These are phyloP conservation scores for Isotomurus palustris DNA, from an alignment of 2,888 invertebrate genomes.

Conservation along the genomic window DNA sequence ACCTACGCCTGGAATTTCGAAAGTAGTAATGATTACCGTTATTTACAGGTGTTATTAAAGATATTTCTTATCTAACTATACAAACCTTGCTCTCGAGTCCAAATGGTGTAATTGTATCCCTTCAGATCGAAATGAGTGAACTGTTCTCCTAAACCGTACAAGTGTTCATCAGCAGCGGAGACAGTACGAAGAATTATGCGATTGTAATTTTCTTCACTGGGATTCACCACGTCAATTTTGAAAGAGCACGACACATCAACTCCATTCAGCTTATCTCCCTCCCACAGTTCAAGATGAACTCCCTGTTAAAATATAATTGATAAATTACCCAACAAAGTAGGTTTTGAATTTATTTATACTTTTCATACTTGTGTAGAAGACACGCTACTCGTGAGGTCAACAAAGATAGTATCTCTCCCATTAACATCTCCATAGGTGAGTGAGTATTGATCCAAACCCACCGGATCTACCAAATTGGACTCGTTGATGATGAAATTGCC, in stretches of 20 bases:
- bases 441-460: not conserved
- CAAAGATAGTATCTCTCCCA: no score
- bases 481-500: conserved; percentile 29
- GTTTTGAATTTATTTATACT: no score
- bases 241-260: conserved; percentile 15
- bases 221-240: not conserved
- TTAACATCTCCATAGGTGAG: not conserved
- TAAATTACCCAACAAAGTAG: not conserved
- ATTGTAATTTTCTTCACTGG: conserved; percentile 1
- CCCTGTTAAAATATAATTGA: not conserved
- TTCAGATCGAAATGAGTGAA: conserved; percentile 44
- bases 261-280: conserved; percentile 15
- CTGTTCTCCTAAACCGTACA: conserved; percentile 46
- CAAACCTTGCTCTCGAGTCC: conserved; percentile 46
- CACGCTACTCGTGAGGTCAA: no score
- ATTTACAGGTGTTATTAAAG: not conserved
- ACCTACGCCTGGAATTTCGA: conserved; percentile 28
- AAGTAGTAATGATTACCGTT: not conserved
- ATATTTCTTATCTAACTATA: not conserved
- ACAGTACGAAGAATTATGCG: conserved; percentile 20
- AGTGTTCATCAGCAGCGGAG: conserved; percentile 27
- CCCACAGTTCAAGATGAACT: not conserved
- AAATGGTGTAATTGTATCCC: conserved; percentile 44
- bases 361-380: no score
- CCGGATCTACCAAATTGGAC: not conserved